Evolutionary conservation across 1,140 invertebrate species (phyloP).

Genomic region (Heliothis subflexa): DNA sequence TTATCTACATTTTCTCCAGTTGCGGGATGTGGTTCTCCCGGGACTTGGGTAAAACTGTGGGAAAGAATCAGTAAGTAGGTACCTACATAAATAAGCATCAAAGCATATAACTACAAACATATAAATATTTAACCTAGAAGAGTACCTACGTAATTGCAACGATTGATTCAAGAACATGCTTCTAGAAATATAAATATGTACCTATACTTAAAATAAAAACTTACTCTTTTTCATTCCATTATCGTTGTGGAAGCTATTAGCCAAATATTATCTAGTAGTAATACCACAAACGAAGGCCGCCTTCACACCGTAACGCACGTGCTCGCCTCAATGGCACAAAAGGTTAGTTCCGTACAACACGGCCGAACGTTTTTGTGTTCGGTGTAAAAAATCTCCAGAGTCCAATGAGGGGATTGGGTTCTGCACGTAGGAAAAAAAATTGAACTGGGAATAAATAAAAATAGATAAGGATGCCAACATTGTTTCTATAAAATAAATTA

Average conservation of each 20-base stretch:
- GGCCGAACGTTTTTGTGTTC: constrained; percentile 33
- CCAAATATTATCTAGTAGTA: constrained; percentile 17
- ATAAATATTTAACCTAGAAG: no score
- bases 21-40: no score
- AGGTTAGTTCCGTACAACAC: constrained; percentile 52
- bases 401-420: constrained; percentile 16
- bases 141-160: no score
- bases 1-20: no score
- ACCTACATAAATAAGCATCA: no score
- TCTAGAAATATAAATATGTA: no score
- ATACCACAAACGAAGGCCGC: constrained; percentile 28
- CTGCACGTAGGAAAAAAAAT: neutral
- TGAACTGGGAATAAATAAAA: neutral
- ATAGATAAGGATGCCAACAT: neutral
- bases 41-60: no score
- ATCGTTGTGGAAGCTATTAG: constrained; percentile 3
- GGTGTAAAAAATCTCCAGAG: constrained; percentile 13
- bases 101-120: no score
- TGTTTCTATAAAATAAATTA: no score
- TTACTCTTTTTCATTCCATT: neutral
- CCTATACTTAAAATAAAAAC: no score
- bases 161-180: no score
- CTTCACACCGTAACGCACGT: constrained; percentile 41
- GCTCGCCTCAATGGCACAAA: constrained; percentile 44
- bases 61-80: no score